Base-by-base conservation (phyloP, 1,140 invertebrate genomes). In the Pachypsylla venusta region DNA sequence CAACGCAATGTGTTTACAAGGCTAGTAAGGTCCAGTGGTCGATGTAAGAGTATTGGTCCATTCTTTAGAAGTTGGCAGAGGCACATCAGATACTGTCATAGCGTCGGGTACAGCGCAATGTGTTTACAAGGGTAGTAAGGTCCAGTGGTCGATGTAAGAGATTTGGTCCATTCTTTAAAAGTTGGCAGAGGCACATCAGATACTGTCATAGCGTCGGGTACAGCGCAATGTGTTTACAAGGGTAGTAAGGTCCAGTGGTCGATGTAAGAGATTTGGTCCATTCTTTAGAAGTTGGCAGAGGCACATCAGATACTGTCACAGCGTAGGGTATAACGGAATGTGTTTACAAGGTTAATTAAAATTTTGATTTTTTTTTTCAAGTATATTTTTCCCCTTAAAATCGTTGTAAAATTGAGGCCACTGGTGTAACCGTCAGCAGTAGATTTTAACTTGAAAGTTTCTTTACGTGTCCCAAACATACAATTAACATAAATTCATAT, bases 51-150 rank as follows among this genome's bases (percentile, higher is more conserved):
- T 90, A 5, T 79, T 80, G 54, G 69, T 97, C 26, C 84, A 93
- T 69, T 83, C 80, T 74, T 74, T 93, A 16, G 79, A 84, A 66
- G 70, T 84, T 10, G 77, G 78, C 1, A 75, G 77, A 57, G 79
- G 80, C 16, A 92, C 89, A 0, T 80, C 87, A 0, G 79, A 87
- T 10, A 81, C 87, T 0, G 81, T 93, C 60, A 71, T 96, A 24
- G 69, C 84, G 60, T 84, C 92, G 0, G 78, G 85, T 20, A 79
- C 85, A 0, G 76, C 83, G 0, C 83, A 93, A 63, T 87, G 89
- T 67, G 73, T 94, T 1, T 74, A 79, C 64, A 83, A 84, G 73
- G 86, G 53, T 59, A 1, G 0, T 13, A 24, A 4, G 26, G 79
- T 66, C 82, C 81, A 19, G 77, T 94, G 10, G 76, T 90, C 26